Evolutionary conservation across 2,888 invertebrate genomes (phyloP), one percentile per base, ranked within the genome.

Genomic region (Acanthococcus lagerstroemiae): DNA sequence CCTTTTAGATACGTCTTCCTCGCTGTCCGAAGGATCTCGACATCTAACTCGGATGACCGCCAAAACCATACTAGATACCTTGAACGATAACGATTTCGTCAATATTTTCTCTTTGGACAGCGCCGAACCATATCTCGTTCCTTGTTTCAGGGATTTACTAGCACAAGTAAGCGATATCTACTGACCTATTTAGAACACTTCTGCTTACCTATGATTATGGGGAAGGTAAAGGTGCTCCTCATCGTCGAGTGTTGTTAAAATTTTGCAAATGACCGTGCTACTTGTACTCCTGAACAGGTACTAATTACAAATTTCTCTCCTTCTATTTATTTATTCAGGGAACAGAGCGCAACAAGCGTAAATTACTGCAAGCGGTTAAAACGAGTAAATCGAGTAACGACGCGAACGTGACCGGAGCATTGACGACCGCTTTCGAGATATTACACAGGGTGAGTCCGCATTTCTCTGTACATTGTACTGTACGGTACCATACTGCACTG

Each of bases 51-150:
- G 87, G 74, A 87, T 88, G 21, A 95, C 95, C 0, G 89, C 92
- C 0, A 85, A 87, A 65, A 87, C 90, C 17, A 87, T 99, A 68
- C 80, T 99, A 69, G 93, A 96, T 71, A 97, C 97, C 0, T 82
- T 99, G 4, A 92, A 92, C 1, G 94, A 96, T 71, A 90, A 99
- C 75, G 99, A 99, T 77, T 99, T 89, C 76, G 94, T 99, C 65
- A 97, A 96, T 75, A 85, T 99, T 55, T 90, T 90, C 73, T 84
- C 88, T 75, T 96, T 95, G 77, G 87, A 92, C 48, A 90, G 93
- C 63, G 80, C 81, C 0, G 85, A 90, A 0, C 82, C 85, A 55
- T 91, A 93, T 69, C 83, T 94, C 6, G 90, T 95, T 69, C 84
- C 87, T 0, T 99, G 97, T 74, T 95, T 92, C 75, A 88, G 88